phyloP scores from a whole-genome alignment of 2,113 vertebrate genomes.

The Pygoscelis adeliae region DNA sequence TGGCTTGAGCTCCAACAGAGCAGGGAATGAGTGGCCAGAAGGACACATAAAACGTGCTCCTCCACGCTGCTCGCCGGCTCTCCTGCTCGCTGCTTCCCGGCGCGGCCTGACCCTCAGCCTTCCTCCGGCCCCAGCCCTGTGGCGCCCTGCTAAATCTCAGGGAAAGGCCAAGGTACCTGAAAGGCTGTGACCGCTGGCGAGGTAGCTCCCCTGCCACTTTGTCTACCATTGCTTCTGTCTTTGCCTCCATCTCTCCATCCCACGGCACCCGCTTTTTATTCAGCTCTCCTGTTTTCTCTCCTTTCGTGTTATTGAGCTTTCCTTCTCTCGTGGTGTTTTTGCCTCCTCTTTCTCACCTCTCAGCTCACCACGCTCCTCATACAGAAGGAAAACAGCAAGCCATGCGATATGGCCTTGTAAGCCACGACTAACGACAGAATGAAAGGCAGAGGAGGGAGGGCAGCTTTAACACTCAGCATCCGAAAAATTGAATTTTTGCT shows the following conservation, averaged over 20 bases:
- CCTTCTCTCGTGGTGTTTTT: neutral
- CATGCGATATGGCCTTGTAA: neutral
- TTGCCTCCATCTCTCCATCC: neutral
- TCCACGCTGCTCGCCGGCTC: accelerated
- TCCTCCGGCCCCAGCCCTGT: neutral
- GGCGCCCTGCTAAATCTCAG: neutral
- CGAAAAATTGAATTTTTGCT: neutral
- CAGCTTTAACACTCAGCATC: neutral
- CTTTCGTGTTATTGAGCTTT: neutral
- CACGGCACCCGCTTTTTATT: neutral
- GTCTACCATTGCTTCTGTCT: neutral
- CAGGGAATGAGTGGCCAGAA: neutral
- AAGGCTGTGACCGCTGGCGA: neutral
- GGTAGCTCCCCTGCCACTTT: neutral
- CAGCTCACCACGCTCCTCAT: neutral
- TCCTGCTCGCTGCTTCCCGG: neutral
- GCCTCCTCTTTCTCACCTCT: neutral
- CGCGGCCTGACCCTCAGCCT: neutral
- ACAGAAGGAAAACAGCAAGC: neutral
- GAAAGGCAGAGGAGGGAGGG: neutral
- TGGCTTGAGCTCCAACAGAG: neutral
- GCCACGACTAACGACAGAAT: neutral
- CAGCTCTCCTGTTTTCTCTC: neutral
- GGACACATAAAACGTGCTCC: neutral
- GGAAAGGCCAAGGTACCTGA: neutral